Percentiles rank a stretch among this genome's conserved stretches.
These are phyloP conservation scores for Metopolophium dirhodum DNA, from an alignment of 1,140 invertebrate species.

Conservation along the genomic window DNA sequence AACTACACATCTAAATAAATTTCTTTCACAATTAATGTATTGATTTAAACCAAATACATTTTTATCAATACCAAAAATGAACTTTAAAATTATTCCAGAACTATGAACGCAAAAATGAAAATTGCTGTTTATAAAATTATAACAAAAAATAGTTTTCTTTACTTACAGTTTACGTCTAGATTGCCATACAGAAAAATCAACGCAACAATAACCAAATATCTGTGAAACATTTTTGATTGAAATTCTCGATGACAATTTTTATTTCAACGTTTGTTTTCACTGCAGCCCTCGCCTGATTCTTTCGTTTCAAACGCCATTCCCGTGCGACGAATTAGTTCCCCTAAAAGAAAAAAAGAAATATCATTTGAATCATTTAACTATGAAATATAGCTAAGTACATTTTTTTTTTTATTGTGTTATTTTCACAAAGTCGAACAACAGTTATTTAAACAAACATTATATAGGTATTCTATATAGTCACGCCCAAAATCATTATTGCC, in stretches of 20 bases:
- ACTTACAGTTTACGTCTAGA: conserved; percentile 33
- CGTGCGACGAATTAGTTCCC: background rate
- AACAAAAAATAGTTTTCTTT: background rate
- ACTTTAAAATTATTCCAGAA: background rate
- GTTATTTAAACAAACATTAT: background rate
- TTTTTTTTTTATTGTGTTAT: background rate
- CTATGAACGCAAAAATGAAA: background rate
- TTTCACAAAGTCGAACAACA: background rate
- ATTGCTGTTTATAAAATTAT: background rate
- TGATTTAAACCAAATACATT: background rate
- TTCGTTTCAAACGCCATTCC: conserved; percentile 34
- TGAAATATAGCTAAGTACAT: background rate
- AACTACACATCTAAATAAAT: too few relatives aligned
- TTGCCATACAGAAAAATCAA: background rate
- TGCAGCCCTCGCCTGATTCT: background rate
- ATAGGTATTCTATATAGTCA: background rate
- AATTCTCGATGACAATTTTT: background rate
- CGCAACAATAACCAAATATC: background rate
- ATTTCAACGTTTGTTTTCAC: background rate
- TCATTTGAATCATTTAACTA: background rate
- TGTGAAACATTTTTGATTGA: background rate
- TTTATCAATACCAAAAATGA: too few relatives aligned
- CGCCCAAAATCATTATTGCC: background rate
- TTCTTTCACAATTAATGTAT: background rate
- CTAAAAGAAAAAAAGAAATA: conserved; percentile 23